Conservation (phyloP, 2,888 invertebrate species). For the Drosophila subquinaria region DNA sequence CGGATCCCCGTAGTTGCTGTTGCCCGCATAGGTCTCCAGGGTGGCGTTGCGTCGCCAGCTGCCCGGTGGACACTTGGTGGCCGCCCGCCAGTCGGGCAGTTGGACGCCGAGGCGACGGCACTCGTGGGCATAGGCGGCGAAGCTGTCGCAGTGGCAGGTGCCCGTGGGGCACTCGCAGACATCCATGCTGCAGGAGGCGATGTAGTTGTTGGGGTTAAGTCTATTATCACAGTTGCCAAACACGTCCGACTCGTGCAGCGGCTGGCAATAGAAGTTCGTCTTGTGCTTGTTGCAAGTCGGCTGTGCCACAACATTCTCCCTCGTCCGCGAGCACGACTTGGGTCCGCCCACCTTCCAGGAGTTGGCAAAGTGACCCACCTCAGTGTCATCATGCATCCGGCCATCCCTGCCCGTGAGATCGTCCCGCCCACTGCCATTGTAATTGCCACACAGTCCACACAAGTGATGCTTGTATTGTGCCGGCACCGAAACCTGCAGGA, state of each 20-base stretch:
- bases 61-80: constrained; percentile 88
- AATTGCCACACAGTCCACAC: constrained; percentile 98
- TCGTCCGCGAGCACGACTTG: constrained; percentile 89
- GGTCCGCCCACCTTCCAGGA: constrained; percentile 96
- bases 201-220: constrained; percentile 93
- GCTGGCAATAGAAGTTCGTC: constrained; percentile 86
- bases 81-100: constrained; percentile 90
- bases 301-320: constrained; percentile 85
- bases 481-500: constrained; percentile 93
- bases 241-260: constrained; percentile 86
- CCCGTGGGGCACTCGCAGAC: constrained; percentile 94
- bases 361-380: constrained; percentile 90
- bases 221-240: constrained; percentile 93
- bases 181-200: constrained; percentile 94
- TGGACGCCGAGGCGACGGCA: constrained; percentile 92
- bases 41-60: constrained; percentile 79
- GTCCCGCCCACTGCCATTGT: constrained; percentile 94
- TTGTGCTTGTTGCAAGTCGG: constrained; percentile 87
- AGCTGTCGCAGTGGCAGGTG: constrained; percentile 94
- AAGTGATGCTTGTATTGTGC: constrained; percentile 90
- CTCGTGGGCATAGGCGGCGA: constrained; percentile 95
- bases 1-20: constrained; percentile 69
- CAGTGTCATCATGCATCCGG: constrained; percentile 88
- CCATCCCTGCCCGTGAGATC: constrained; percentile 92
- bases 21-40: constrained; percentile 47